Evolutionary conservation across 2,888 invertebrate genomes (phyloP).

Genomic region (Lordiphosa andalusiaca): DNA sequence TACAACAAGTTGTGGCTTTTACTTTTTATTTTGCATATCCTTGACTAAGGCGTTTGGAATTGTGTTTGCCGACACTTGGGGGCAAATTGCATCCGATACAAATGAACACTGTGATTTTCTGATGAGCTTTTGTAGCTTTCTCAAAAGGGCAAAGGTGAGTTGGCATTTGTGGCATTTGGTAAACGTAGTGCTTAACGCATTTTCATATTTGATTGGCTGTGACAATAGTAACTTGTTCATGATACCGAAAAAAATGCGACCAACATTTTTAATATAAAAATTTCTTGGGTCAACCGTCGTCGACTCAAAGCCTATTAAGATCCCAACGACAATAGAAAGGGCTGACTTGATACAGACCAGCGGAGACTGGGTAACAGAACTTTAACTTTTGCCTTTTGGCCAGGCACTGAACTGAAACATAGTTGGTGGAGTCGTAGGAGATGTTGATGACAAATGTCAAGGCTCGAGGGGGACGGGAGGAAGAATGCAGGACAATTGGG

Average conservation of each 20-base stretch:
- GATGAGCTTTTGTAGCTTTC: constrained; percentile 11
- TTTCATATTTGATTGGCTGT: constrained; percentile 46
- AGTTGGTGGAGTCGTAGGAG: constrained; percentile 17
- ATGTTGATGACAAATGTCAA: constrained; percentile 51
- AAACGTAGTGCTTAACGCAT: constrained; percentile 15
- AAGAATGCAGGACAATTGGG: constrained; percentile 69
- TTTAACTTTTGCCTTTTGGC: constrained; percentile 40
- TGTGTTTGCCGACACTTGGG: constrained; percentile 22
- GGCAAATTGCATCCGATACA: not conserved
- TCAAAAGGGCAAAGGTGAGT: constrained; percentile 29
- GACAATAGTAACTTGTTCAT: constrained; percentile 12
- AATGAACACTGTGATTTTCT: constrained; percentile 6
- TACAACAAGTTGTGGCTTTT: not conserved
- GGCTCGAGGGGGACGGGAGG: constrained; percentile 22
- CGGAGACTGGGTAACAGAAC: constrained; percentile 17
- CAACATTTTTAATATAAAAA: constrained; percentile 52
- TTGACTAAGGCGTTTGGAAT: constrained; percentile 10
- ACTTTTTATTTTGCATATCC: constrained; percentile 24
- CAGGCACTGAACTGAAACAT: constrained; percentile 52
- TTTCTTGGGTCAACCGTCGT: constrained; percentile 17
- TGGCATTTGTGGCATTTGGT: constrained; percentile 1
- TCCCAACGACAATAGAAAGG: constrained; percentile 39
- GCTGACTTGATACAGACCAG: constrained; percentile 37
- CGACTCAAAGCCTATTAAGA: constrained; percentile 36
- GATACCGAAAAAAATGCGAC: constrained; percentile 19